These are phyloP conservation scores for Australoheros scitulus DNA, from an alignment of 2,113 vertebrate species.

Conservation along the genomic window DNA sequence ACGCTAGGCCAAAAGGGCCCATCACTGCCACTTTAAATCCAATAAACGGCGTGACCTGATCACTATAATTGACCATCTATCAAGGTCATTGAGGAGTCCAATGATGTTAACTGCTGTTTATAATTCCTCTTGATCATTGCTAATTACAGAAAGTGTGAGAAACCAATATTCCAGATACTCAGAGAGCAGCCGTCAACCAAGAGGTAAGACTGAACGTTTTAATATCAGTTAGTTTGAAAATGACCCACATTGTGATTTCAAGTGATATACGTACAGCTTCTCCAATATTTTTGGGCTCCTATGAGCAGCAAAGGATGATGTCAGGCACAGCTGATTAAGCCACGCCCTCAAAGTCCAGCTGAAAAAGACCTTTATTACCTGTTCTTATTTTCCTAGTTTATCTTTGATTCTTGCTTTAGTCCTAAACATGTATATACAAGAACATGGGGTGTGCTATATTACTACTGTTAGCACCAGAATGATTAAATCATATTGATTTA, in stretches of 20 bases:
- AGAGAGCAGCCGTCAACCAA: conserved; percentile 51
- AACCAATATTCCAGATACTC: conserved; percentile 68
- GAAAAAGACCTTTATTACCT: neutral
- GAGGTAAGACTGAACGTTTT: conserved; percentile 30
- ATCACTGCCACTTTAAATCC: conserved; percentile 82
- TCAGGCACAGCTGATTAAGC: neutral
- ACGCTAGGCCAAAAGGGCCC: conserved; percentile 74
- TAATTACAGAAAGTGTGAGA: conserved; percentile 80
- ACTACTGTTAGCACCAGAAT: neutral
- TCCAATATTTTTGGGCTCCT: neutral
- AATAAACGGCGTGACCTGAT: conserved; percentile 80
- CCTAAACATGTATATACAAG: neutral
- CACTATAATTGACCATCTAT: conserved; percentile 85
- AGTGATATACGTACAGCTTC: neutral
- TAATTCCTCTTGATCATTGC: conserved; percentile 82
- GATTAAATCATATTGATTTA: conserved; percentile 16
- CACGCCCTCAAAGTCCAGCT: neutral
- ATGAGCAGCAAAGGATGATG: neutral
- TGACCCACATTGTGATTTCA: conserved; percentile 2
- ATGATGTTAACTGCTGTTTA: conserved; percentile 77
- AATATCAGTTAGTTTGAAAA: conserved; percentile 36
- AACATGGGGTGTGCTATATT: neutral
- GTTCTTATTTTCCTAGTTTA: neutral
- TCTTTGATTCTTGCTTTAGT: neutral
- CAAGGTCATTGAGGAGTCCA: conserved; percentile 80